Evolutionary conservation across 2,797 vertebrate genomes (phyloP), one percentile per base, ranked within the genome.

Genomic region (Naso thynnoides): DNA sequence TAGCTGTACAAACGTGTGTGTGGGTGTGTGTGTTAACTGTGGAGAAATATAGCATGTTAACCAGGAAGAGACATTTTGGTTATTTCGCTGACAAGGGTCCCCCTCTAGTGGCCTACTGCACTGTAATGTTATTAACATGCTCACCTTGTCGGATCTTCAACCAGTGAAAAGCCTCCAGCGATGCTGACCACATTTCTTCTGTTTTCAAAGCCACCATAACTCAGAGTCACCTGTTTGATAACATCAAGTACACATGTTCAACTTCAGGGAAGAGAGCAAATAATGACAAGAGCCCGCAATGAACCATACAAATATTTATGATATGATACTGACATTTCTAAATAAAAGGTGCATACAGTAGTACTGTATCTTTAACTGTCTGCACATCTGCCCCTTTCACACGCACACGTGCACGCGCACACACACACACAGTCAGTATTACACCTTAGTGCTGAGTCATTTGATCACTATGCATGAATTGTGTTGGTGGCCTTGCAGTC

Each of bases 121-220:
- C 5, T 13, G n/a, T 33, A 57, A 61, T 23, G 0, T 52, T 48
- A 14, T 21, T 27, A 7, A 26, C 15, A 11, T 6, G 1, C 0
- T 89, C 86, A 98, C 97, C 97, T 91, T 1, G 97, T 97, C 48
- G 97, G 97, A 88, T 99, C 98, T 71, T 98, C 95, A 49, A 92
- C 87, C 88, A 96, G 77, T 44, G 95, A 96, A 88, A 98, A 97
- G 14, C 89, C 90, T 75, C 96, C 95, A 19, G 86, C 92, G 33
- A 99, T 75, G 0, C 89, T 94, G 73, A 99, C 96, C 16, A 98
- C 96, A 0, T 99, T 99, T 66, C 91, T 95, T 55, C 95, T 95
- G 91, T 98, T 98, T 82, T 98, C 96, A 53, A 96, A 97, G 31
- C 97, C 97, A 8, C 98, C 97, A 0, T 98, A 98, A 85, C 97